Percentiles rank a stretch among this genome's conserved stretches.
These are phyloP conservation scores for Danio choprae DNA, from an alignment of 2,797 vertebrate species.

Conservation along the genomic window DNA sequence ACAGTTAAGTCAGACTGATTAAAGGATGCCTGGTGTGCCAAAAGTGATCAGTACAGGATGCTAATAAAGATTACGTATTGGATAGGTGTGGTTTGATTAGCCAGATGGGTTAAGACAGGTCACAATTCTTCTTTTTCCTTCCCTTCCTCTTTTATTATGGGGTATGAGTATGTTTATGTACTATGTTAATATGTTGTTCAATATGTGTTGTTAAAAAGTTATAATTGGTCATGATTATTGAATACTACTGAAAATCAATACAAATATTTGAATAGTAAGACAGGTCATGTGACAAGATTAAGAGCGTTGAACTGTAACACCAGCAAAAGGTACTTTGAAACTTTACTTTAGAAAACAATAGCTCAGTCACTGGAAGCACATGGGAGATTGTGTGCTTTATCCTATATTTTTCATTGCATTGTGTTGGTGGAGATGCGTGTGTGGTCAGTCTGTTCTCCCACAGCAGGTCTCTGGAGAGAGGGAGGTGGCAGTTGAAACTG, in stretches of 20 bases:
- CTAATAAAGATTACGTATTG: conserved; percentile 15
- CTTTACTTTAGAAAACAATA: conserved; percentile 37
- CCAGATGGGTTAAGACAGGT: background rate
- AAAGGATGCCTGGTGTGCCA: conserved; percentile 40
- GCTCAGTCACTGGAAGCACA: conserved; percentile 35
- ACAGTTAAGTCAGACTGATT: conserved; percentile 41
- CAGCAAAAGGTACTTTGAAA: background rate
- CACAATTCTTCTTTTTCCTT: too few species aligned
- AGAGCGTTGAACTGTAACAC: background rate
- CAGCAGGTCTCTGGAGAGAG: conserved; percentile 17
- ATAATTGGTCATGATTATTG: too few species aligned
- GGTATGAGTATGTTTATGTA: too few species aligned
- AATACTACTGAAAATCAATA: too few species aligned
- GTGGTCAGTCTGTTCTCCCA: background rate
- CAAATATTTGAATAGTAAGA: too few species aligned
- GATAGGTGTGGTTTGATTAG: conserved; percentile 31
- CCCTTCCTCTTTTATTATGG: too few species aligned
- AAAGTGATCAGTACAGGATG: conserved; percentile 33
- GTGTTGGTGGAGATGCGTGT: conserved; percentile 43
- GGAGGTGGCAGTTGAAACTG: conserved; percentile 12
- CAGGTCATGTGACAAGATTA: background rate
- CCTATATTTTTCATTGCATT: conserved; percentile 52
- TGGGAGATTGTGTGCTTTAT: conserved; percentile 27
- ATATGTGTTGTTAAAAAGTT: too few species aligned
- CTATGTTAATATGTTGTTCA: too few species aligned